These are phyloP conservation scores for Cuniculus paca DNA, from an alignment of 2,797 vertebrate genomes.

Conservation along the genomic window DNA sequence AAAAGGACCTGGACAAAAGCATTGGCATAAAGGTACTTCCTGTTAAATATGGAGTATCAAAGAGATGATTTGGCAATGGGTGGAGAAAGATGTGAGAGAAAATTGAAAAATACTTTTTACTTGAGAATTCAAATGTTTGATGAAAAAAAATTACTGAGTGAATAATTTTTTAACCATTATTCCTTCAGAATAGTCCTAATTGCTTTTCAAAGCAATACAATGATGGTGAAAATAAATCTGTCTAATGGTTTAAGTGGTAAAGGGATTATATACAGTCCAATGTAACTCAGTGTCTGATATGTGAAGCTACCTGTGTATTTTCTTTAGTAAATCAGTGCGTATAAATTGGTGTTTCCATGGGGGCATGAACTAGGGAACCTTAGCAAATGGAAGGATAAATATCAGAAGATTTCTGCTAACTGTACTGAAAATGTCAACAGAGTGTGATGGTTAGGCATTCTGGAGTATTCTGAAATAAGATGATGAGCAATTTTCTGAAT, in stretches of 20 bases:
- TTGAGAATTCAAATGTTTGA: slow-evolving; percentile 40
- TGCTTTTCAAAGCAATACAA: not conserved
- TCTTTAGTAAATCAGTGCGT: slow-evolving; percentile 17
- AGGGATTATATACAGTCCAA: not conserved
- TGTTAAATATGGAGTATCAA: not conserved
- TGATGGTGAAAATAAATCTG: not conserved
- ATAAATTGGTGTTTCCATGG: slow-evolving; percentile 41
- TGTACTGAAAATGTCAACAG: slow-evolving; percentile 70
- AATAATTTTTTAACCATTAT: slow-evolving; percentile 20
- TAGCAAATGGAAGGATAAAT: slow-evolving; percentile 68
- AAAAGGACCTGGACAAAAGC: not conserved
- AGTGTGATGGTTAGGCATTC: slow-evolving; percentile 44
- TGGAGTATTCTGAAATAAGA: slow-evolving; percentile 42
- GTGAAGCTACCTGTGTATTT: slow-evolving; percentile 32
- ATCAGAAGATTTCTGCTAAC: slow-evolving; percentile 63
- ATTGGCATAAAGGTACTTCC: not conserved
- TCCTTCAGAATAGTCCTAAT: not conserved
- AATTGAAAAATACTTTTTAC: slow-evolving; percentile 18
- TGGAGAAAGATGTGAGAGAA: not conserved
- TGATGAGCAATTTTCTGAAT: not conserved
- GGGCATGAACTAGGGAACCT: slow-evolving; percentile 63
- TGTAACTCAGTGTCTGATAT: slow-evolving; percentile 30
- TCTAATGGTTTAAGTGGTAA: slow-evolving; percentile 15
- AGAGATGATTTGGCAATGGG: not conserved
- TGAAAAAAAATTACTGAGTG: slow-evolving; percentile 45